These are phyloP conservation scores for Psix sp. DNA, from an alignment of 1,140 invertebrate species.

Conservation along the genomic window DNA sequence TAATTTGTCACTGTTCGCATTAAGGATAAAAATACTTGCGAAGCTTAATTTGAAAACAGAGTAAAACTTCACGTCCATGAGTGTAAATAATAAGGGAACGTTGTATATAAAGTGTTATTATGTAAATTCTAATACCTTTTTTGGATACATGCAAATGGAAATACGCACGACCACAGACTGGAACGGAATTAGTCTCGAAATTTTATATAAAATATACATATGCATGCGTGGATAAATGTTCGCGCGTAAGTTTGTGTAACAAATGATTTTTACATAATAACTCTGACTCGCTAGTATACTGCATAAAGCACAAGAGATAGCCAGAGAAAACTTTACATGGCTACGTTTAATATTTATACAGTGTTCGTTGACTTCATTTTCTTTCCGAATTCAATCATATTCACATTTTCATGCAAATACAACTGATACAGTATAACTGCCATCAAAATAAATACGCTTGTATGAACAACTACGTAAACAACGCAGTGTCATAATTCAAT, in stretches of 20 bases:
- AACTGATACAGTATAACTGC: conserved; percentile 49
- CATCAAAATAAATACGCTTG: conserved; percentile 43
- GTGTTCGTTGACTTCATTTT: conserved; percentile 48
- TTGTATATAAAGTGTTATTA: conserved; percentile 43
- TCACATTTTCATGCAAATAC: conserved; percentile 57
- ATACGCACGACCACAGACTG: background rate
- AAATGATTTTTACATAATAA: conserved; percentile 13
- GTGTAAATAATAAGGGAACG: conserved; percentile 29
- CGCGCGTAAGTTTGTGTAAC: background rate
- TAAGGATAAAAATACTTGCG: too few relatives aligned
- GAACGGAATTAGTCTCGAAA: conserved; percentile 21
- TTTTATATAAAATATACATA: conserved; percentile 14
- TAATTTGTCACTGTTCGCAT: too few relatives aligned
- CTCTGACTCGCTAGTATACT: conserved; percentile 1
- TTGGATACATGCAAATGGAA: conserved; percentile 37
- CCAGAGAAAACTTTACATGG: conserved; percentile 27
- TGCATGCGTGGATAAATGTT: background rate
- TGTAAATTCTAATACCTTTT: conserved; percentile 44
- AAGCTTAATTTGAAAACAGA: conserved; percentile 13
- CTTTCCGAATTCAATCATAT: conserved; percentile 59
- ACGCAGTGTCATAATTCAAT: conserved; percentile 36
- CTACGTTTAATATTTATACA: conserved; percentile 48
- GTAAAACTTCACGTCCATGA: conserved; percentile 13
- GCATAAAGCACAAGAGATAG: conserved; percentile 13
- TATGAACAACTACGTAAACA: conserved; percentile 14